phyloP scores from a whole-genome alignment of 2,797 vertebrate species.

The Anguilla obscura region DNA sequence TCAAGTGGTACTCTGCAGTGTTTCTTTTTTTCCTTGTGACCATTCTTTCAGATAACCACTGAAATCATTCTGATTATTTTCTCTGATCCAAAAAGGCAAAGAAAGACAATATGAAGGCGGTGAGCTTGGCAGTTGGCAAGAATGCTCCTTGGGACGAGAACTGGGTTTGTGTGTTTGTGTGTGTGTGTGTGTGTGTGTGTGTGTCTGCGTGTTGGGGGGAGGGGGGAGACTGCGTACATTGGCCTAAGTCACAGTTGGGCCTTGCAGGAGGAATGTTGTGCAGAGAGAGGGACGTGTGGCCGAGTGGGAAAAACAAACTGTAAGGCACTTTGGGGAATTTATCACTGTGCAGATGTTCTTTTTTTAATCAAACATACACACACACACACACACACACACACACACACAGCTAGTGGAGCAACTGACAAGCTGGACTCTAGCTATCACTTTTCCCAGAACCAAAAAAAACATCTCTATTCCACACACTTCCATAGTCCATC shows the following conservation, averaged over 20 bases:
- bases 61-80: slow-evolving; percentile 1
- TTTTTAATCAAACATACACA: slow-evolving; percentile 36
- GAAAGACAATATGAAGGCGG: neutral
- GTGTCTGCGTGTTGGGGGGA: neutral
- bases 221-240: neutral
- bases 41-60: neutral
- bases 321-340: slow-evolving; percentile 29
- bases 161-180: slow-evolving; percentile 30
- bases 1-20: neutral
- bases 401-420: slow-evolving; percentile 23
- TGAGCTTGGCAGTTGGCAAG: slow-evolving; percentile 15
- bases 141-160: slow-evolving; percentile 12
- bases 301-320: neutral
- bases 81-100: neutral
- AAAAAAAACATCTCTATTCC: slow-evolving; percentile 20
- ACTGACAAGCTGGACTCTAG: slow-evolving; percentile 37
- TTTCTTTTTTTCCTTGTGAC: neutral
- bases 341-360: slow-evolving; percentile 32
- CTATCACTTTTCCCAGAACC: slow-evolving; percentile 22
- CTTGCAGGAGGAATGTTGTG: neutral
- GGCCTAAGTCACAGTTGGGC: neutral
- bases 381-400: neutral
- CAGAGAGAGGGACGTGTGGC: neutral
- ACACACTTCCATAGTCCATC: neutral
- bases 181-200: no score